Conservation (phyloP, 2,797 vertebrate species). For the Acropternis orthonyx region DNA sequence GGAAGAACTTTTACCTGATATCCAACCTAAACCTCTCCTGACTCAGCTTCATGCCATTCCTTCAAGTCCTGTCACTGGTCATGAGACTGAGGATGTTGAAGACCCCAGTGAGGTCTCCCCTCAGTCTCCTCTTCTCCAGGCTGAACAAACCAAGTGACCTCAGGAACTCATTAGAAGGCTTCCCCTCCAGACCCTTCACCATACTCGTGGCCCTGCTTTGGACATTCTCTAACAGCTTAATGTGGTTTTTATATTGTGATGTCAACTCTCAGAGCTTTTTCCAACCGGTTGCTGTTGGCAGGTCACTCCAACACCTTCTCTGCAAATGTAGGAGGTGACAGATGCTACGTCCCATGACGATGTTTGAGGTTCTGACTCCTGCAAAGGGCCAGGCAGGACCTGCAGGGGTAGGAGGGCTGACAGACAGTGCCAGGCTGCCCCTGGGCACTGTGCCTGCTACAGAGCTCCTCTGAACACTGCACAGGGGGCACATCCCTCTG, state of each 20-base stretch:
- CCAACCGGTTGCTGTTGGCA: neutral
- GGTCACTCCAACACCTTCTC: neutral
- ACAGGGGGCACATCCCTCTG: accelerated
- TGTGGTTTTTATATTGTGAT: neutral
- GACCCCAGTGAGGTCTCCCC: neutral
- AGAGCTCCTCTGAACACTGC: neutral
- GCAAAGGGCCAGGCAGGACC: neutral
- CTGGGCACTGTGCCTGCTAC: neutral
- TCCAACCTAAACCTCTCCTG: neutral
- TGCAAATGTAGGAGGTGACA: neutral
- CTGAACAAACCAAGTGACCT: neutral
- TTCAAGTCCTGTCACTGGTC: neutral
- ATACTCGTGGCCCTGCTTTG: neutral
- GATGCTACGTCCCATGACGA: neutral
- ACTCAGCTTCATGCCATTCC: neutral
- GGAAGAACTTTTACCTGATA: neutral
- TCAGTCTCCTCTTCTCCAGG: neutral
- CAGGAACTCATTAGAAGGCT: neutral
- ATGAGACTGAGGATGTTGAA: neutral
- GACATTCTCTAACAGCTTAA: neutral
- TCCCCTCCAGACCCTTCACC: neutral
- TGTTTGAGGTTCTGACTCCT: neutral
- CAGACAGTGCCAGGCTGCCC: neutral
- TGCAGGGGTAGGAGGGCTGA: neutral
- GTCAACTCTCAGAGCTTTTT: neutral